Percentiles rank a stretch among this genome's conserved stretches.
Evolutionary conservation across 2,797 vertebrate species (phyloP).

Genomic region (Clarias laeviceps): DNA sequence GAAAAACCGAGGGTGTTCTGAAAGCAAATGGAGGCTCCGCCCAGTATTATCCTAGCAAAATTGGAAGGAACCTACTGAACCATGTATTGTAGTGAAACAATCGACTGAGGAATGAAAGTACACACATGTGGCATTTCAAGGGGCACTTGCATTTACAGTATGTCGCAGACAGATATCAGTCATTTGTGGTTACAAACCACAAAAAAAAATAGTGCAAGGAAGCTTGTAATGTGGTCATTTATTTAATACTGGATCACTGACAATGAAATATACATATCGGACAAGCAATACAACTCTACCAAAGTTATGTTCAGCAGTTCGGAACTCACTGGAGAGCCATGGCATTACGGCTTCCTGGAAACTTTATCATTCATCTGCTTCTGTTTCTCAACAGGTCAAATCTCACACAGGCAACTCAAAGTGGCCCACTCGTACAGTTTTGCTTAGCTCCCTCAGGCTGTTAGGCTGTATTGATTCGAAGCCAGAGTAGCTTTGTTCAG

Average conservation of each 20-base stretch:
- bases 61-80: not conserved
- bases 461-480: constrained; percentile 23
- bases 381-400: constrained; percentile 21
- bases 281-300: not conserved
- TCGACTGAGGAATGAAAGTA: not conserved
- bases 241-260: not conserved
- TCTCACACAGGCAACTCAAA: constrained; percentile 23
- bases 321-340: not conserved
- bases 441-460: constrained; percentile 20
- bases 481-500: constrained; percentile 22
- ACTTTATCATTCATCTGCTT: constrained; percentile 6
- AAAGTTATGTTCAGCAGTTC: constrained; percentile 4
- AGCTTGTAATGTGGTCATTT: too few relatives aligned
- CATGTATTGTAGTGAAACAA: not conserved
- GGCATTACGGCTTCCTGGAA: constrained; percentile 7
- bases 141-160: not conserved
- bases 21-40: not conserved
- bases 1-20: not conserved
- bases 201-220: not conserved
- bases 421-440: constrained; percentile 7
- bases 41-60: not conserved
- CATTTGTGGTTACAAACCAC: not conserved
- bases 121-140: not conserved
- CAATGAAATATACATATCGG: not conserved
- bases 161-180: not conserved